Evolutionary conservation across 2,113 vertebrate species (phyloP), one percentile per base, ranked within the genome.

Genomic region (Carettochelys insculpta): DNA sequence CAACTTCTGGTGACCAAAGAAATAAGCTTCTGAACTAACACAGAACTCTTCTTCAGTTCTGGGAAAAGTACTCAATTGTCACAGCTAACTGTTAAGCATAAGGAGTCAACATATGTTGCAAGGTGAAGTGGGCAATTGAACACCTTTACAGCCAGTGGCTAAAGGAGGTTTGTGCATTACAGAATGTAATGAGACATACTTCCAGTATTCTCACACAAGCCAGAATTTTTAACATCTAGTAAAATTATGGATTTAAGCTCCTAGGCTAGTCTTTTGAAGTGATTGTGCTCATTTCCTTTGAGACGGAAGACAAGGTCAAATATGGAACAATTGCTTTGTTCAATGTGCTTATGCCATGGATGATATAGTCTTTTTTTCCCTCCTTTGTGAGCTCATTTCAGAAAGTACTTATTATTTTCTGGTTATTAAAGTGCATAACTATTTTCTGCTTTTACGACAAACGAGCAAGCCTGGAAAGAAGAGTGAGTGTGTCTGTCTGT

Each of bases 351-450:
- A n/a, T 68, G 61, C 34, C 4, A 4, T 38, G 34, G 61, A 34
- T 68, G 61, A 68, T 38, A n/a, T 38, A 34, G n/a, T 20, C 43
- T 47, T 29, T 29, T 7, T 31, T 48, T 27, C 47, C 29, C 29
- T 17, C 14, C 34, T 10, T 3, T 19, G 61, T n/a, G 61, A 65
- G 17, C 9, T 65, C 61, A n/a, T n/a, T 65, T n/a, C 34, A 65
- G 34, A 20, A 31, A 4, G 2, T n/a, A n/a, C 16, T n/a, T n/a
- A n/a, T 65, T 95, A 93, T 51, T 14, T 94, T 96, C 92, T 90
- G 87, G 68, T 96, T 97, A 97, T 93, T 92, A 95, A 95, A 94
- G 88, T 41, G 73, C 29, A 34, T 88, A 90, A 71, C 85, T 89
- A 82, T 86, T 65, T 76, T 95, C 65, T 77, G 86, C 93, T 95